phyloP scores from a whole-genome alignment of 1,140 invertebrate genomes.

The Marisa cornuarietis region DNA sequence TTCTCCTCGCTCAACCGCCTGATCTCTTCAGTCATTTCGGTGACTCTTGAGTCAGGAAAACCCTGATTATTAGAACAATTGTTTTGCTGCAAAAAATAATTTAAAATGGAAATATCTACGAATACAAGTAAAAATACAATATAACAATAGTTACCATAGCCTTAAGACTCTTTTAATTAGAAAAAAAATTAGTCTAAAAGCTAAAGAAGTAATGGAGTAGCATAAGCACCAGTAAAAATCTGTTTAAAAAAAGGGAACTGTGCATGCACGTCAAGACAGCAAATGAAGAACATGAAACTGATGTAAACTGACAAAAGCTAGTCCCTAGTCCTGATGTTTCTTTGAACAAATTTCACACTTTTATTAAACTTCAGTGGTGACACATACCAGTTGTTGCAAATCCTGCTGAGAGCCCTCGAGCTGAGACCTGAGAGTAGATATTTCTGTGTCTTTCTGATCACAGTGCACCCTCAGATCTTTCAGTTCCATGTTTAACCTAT shows the following conservation, averaged over 20 bases:
- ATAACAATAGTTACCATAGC: neutral
- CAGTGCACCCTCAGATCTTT: constrained; percentile 37
- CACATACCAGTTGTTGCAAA: constrained; percentile 15
- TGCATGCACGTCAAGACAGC: too few relatives aligned
- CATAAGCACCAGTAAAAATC: too few relatives aligned
- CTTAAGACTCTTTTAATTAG: neutral
- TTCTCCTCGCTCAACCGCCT: constrained; percentile 50
- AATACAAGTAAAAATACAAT: neutral
- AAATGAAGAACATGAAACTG: too few relatives aligned
- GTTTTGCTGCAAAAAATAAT: neutral
- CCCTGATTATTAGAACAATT: constrained; percentile 10
- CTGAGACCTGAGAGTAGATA: constrained; percentile 35
- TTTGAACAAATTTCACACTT: too few relatives aligned
- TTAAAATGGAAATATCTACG: neutral
- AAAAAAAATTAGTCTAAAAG: too few relatives aligned
- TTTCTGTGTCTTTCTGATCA: constrained; percentile 39
- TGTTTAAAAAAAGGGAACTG: too few relatives aligned
- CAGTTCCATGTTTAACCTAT: constrained; percentile 49
- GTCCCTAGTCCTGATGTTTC: too few relatives aligned
- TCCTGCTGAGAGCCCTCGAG: constrained; percentile 19
- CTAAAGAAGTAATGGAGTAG: too few relatives aligned
- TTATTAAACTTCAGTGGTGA: too few relatives aligned
- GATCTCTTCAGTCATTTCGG: constrained; percentile 36
- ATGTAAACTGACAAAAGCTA: too few relatives aligned
- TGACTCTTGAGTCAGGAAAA: constrained; percentile 21